Evolutionary conservation across 2,888 invertebrate genomes (phyloP).

Genomic region (Caenorhabditis parvicauda): DNA sequence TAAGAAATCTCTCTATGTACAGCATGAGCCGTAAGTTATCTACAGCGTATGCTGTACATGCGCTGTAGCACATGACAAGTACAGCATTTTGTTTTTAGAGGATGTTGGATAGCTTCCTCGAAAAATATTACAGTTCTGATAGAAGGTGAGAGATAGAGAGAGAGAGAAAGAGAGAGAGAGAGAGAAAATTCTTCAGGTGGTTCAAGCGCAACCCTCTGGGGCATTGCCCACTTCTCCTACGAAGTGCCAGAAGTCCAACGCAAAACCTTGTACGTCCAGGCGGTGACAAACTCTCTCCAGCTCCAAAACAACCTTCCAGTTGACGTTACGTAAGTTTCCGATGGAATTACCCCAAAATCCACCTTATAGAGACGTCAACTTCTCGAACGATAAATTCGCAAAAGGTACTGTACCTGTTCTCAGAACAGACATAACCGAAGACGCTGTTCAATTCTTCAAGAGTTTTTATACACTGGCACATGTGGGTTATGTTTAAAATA

Average conservation of each 20-base stretch:
- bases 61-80: no score
- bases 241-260: slow-evolving; percentile 26
- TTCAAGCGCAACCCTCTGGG: slow-evolving; percentile 42
- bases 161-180: no score
- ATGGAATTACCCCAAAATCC: not conserved
- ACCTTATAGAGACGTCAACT: slow-evolving; percentile 41
- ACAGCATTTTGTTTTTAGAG: no score
- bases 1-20: no score
- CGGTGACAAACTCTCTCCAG: slow-evolving; percentile 23
- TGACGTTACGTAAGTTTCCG: slow-evolving; percentile 24
- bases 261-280: slow-evolving; percentile 18
- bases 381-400: slow-evolving; percentile 33
- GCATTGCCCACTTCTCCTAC: slow-evolving; percentile 45
- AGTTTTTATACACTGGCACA: slow-evolving; percentile 30
- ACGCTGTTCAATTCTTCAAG: slow-evolving; percentile 21
- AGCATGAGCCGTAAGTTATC: no score
- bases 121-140: no score
- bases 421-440: slow-evolving; percentile 18
- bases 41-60: no score
- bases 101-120: no score
- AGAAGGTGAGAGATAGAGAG: no score
- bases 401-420: slow-evolving; percentile 41
- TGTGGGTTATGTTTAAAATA: no score
- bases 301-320: slow-evolving; percentile 26
- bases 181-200: slow-evolving; percentile 21